These are phyloP conservation scores for Andinoacara biseriatus DNA, from an alignment of 2,113 vertebrate genomes.

Conservation along the genomic window DNA sequence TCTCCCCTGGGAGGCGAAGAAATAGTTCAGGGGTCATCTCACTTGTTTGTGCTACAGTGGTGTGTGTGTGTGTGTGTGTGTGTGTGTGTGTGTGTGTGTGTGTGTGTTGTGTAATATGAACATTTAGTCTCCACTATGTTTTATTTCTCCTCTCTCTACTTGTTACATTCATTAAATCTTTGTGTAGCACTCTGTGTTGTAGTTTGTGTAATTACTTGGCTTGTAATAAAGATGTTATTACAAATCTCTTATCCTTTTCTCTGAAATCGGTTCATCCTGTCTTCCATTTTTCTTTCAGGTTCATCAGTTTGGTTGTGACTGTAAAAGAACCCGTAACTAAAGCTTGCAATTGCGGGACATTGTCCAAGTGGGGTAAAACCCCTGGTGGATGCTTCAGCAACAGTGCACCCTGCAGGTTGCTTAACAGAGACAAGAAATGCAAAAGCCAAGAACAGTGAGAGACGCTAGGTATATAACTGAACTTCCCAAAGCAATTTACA, in stretches of 20 bases:
- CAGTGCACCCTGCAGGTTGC: slow-evolving; percentile 73
- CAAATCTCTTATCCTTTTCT: slow-evolving; percentile 12
- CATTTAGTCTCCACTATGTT: not conserved
- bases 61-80: not conserved
- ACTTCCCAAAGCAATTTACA: slow-evolving; percentile 11
- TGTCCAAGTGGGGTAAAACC: slow-evolving; percentile 43
- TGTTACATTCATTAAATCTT: slow-evolving; percentile 4
- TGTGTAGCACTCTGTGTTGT: not conserved
- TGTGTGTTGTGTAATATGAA: not conserved
- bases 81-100: slow-evolving; percentile 4
- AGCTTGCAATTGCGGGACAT: slow-evolving; percentile 21
- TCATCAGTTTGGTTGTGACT: not conserved
- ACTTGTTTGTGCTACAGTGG: slow-evolving; percentile 55
- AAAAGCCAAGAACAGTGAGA: not conserved
- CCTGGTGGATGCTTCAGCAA: slow-evolving; percentile 63
- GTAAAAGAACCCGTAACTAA: slow-evolving; percentile 19
- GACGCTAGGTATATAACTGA: not conserved
- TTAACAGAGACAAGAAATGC: slow-evolving; percentile 21
- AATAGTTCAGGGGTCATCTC: slow-evolving; percentile 56
- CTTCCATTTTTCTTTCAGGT: slow-evolving; percentile 5
- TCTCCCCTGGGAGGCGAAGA: slow-evolving; percentile 51
- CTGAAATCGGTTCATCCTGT: not conserved
- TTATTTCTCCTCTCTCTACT: slow-evolving; percentile 4
- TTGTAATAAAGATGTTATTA: slow-evolving; percentile 10
- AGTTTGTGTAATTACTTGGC: not conserved